These are phyloP conservation scores for Ephestia elutella DNA, from an alignment of 1,140 invertebrate species.

Conservation along the genomic window DNA sequence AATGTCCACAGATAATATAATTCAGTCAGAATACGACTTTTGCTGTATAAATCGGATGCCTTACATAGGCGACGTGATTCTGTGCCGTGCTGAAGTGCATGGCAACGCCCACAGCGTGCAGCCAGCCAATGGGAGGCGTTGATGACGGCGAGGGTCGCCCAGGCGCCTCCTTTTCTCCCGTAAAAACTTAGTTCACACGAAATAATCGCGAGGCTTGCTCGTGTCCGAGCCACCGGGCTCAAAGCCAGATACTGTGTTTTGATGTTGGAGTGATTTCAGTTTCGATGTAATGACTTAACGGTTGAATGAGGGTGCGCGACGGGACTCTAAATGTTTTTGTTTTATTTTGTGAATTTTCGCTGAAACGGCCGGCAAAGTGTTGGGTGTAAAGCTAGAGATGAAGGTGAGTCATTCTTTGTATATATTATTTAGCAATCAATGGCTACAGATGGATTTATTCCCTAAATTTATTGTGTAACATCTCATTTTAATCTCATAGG, in stretches of 20 bases:
- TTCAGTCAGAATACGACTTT: constrained; percentile 30
- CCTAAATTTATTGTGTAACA: no score
- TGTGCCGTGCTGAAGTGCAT: constrained; percentile 1
- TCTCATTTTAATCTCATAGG: no score
- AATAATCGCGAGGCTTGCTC: constrained; percentile 30
- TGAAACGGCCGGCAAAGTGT: constrained; percentile 33
- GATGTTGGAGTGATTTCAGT: constrained; percentile 13
- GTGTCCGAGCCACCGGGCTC: constrained; percentile 14
- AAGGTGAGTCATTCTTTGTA: constrained; percentile 29
- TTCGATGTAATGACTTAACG: constrained; percentile 24
- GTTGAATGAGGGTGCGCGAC: constrained; percentile 21
- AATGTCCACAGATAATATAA: constrained; percentile 18
- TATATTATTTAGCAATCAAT: no score
- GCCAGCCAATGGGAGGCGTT: constrained; percentile 22
- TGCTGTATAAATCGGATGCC: constrained; percentile 23
- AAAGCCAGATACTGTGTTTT: constrained; percentile 8
- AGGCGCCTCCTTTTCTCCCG: constrained; percentile 36
- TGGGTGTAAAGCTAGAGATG: constrained; percentile 46
- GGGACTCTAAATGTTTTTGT: constrained; percentile 23
- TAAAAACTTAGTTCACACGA: constrained; percentile 40
- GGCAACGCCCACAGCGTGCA: constrained; percentile 20
- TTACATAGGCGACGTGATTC: constrained; percentile 34
- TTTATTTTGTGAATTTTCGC: constrained; percentile 30
- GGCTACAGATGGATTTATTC: no score
- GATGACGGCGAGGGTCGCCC: constrained; percentile 11